Evolutionary conservation across 2,888 invertebrate species (phyloP), one percentile per base, ranked within the genome.

Genomic region (Cremastinae sp.): DNA sequence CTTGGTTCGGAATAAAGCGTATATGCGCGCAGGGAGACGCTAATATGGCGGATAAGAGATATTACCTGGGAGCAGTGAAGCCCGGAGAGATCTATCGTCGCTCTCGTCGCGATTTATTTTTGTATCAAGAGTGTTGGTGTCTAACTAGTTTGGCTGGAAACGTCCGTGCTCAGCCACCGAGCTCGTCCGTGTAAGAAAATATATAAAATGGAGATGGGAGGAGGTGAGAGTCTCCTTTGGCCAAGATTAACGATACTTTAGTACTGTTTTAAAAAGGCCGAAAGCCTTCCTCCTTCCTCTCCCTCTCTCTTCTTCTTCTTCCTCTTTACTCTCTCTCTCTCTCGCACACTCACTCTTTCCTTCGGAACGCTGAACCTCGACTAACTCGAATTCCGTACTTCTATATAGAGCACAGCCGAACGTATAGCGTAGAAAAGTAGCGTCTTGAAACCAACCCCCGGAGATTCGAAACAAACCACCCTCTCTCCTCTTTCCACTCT

Each of bases 161-260:
- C 85, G 75, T 74, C 65, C 65, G 70, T 61, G 74, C 61, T 22
- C 47, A 16, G 20, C 54, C 14, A 51, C 51, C 59, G 65, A 65
- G 47, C 36, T 65, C 59, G 22, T 59, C 64, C 69, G 45, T 53
- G 59, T 54, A 70, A 70, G 74, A 74, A 77, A 88, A 84, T 86
- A 86, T 70, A 54, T 62, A 62, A 22, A 59, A 51, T 10, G 47
- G 47, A 9, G 14, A 18, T 16, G 9, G 84, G 49, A 47, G 83
- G 84, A 84, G 80, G 20, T 5, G 18, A 49, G 22, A 4, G 20
- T 64, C 64, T 82, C 84, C 85, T 84, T 83, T 83, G 62, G 81
- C 82, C 82, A 87, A 89, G 89, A 89, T 89, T 89, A 89, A 89
- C 87, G 89, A 87, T 87, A 89, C 89, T 89, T 88, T 86, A 86